Evolutionary conservation across 1,140 invertebrate species (phyloP), one percentile per base, ranked within the genome.

Genomic region (Euwallacea fornicatus): DNA sequence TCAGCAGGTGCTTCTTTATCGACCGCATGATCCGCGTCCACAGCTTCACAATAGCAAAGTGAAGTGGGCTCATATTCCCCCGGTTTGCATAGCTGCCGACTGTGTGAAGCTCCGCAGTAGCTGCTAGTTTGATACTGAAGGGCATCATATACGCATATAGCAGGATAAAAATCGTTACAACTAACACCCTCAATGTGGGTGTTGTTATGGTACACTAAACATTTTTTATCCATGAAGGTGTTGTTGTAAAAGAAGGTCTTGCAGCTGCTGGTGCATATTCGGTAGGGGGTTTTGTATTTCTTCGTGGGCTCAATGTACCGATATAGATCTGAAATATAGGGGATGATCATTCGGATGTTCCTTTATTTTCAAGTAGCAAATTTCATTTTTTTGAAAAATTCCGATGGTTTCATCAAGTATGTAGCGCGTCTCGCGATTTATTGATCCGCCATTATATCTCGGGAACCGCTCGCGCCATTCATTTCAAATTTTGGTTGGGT

Each of bases 371-470:
- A 62, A 70, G 55, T 69, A 56, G 16, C 66, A 54, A 61, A 59
- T 75, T 66, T 62, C 68, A 66, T 73, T 71, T 64, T n/a, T 62
- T 69, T 72, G 68, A 64, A 71, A 63, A 43, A 42, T 58, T 60
- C 50, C 10, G 7, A 15, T 10, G 7, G 2, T 15, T 58, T n/a
- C 2, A 58, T 58, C 0, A 9, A 15, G 11, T 58, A 21, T 11
- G 6, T 13, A 33, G 21, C 21, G 21, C 4, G 21, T 33, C 21
- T 33, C 21, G 4, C 21, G 21, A 33, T 33, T 2, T 4, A 33
- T 33, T 1, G 21, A 33, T 1, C 21, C 4, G 4, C 21, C 21
- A 1, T 33, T 4, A 33, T 33, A 33, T 33, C 1, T 33, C 4
- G 4, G 21, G 21, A 33, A 33, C 21, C 1, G 21, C 4, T 33